phyloP scores from a whole-genome alignment of 2,888 invertebrate genomes.

The Synanthedon vespiformis region DNA sequence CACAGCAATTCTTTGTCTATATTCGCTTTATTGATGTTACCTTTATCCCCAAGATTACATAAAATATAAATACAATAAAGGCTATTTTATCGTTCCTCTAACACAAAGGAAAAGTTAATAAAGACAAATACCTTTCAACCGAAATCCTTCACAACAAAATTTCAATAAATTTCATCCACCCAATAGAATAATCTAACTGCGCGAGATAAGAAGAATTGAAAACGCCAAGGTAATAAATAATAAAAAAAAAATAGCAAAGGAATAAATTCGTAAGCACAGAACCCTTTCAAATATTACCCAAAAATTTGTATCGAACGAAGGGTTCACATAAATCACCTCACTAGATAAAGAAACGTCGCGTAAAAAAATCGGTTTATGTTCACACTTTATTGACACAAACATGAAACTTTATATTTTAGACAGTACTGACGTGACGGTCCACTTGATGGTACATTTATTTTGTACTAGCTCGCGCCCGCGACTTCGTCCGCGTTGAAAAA shows the following conservation, averaged over 20 bases:
- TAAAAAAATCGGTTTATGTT: not conserved
- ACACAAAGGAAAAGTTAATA: not conserved
- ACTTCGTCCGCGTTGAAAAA: too few relatives aligned
- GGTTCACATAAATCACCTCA: conserved; percentile 5
- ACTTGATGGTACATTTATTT: too few relatives aligned
- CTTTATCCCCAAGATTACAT: too few relatives aligned
- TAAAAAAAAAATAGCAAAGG: conserved; percentile 2
- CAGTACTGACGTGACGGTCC: not conserved
- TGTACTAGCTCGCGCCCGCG: too few relatives aligned
- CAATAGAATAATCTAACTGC: not conserved
- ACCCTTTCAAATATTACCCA: conserved; percentile 5
- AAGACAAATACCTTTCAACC: not conserved
- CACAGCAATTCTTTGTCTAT: too few relatives aligned
- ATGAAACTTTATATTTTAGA: not conserved
- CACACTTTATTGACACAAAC: not conserved
- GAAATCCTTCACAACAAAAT: not conserved
- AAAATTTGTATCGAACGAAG: conserved; percentile 5
- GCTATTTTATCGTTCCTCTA: too few relatives aligned
- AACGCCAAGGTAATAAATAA: not conserved
- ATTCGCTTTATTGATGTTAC: too few relatives aligned
- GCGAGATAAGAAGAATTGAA: not conserved
- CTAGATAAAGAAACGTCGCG: conserved; percentile 3
- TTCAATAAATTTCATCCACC: not conserved
- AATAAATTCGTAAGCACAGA: conserved; percentile 4
- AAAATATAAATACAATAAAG: too few relatives aligned